Conservation (phyloP, 2,113 vertebrate species). For the Oxygymnocypris stewartii region DNA sequence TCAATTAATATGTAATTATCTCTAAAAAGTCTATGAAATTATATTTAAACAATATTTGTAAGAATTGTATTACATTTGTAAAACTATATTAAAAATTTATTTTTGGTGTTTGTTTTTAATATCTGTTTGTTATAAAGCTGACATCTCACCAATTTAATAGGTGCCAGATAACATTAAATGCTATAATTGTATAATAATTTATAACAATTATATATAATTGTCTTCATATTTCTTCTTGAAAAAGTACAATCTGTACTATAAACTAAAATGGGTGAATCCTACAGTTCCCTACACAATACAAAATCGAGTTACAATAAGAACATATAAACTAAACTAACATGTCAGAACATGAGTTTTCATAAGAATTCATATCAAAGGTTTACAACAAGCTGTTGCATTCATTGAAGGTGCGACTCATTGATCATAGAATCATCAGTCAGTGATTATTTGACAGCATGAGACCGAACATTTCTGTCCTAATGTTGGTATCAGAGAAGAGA, state of each 20-base stretch:
- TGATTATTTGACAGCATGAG: not conserved
- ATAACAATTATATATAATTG: too few species aligned
- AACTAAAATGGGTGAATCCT: not conserved
- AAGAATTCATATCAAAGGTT: not conserved
- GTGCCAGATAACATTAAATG: too few species aligned
- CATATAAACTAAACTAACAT: not conserved
- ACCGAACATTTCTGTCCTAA: slow-evolving; percentile 4
- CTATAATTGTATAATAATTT: too few species aligned
- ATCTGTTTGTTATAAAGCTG: too few species aligned
- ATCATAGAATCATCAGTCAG: not conserved
- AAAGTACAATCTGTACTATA: not conserved
- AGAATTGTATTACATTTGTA: too few species aligned
- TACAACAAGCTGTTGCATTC: not conserved
- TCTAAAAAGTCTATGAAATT: too few species aligned
- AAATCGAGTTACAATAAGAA: not conserved
- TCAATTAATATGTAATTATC: too few species aligned
- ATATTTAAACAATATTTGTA: too few species aligned
- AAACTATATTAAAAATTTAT: too few species aligned
- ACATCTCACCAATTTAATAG: too few species aligned
- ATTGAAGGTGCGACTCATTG: not conserved
- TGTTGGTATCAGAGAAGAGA: not conserved
- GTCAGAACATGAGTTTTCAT: not conserved
- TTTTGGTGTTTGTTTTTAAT: too few species aligned
- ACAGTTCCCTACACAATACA: not conserved
- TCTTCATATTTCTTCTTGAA: too few species aligned